These are phyloP conservation scores for Leptopilina myrica DNA, from an alignment of 2,888 invertebrate species.

Conservation along the genomic window DNA sequence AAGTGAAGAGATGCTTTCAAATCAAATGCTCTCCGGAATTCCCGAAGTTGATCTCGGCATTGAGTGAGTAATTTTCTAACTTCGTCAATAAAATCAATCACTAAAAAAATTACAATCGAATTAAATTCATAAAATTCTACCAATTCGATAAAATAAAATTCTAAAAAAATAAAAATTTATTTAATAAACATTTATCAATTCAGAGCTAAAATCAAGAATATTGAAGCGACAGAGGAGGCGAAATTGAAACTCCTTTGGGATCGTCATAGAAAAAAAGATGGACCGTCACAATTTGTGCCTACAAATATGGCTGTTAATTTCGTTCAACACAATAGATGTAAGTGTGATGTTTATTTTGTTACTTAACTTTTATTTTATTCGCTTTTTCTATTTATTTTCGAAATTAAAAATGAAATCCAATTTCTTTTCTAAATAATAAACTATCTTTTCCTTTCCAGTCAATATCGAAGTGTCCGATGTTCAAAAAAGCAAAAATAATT, in stretches of 20 bases:
- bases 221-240: constrained; percentile 99
- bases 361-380: constrained; percentile 22
- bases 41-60: constrained; percentile 99
- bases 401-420: too few species aligned
- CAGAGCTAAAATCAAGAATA: constrained; percentile 97
- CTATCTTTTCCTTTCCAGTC: constrained; percentile 78
- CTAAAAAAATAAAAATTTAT: neutral
- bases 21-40: constrained; percentile 99
- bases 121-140: constrained; percentile 48
- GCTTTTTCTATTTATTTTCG: too few species aligned
- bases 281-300: constrained; percentile 96
- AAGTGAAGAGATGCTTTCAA: constrained; percentile 99
- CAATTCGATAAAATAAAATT: neutral
- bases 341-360: constrained; percentile 56
- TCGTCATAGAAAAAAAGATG: constrained; percentile 93
- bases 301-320: constrained; percentile 99
- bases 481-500: constrained; percentile 80
- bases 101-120: neutral
- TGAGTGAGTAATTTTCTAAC: constrained; percentile 80
- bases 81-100: neutral
- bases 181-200: constrained; percentile 36
- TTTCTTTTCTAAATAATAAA: neutral
- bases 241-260: constrained; percentile 95
- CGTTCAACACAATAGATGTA: constrained; percentile 97
- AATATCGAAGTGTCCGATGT: constrained; percentile 87